Base-by-base conservation (phyloP, 2,797 vertebrate genomes). In the Sebastes itinus region DNA sequence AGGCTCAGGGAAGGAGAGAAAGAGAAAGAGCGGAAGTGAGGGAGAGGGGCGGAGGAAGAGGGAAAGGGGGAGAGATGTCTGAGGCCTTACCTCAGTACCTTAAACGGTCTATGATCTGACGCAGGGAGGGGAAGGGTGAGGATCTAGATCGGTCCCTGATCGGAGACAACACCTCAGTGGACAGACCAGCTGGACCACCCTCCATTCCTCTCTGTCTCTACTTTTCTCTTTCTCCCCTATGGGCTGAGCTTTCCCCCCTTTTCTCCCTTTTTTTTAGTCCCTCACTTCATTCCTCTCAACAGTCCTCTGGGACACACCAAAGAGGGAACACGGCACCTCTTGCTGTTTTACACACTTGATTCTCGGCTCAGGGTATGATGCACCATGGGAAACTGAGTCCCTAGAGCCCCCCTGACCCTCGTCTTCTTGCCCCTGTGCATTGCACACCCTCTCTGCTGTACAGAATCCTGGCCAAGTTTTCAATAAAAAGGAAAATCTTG, bases 391-490 rank as follows among this genome's bases (percentile, higher is more conserved):
- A 92, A 91, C 87, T 63, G 87, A 92, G 89, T 92, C 83, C 87
- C 86, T 72, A 77, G 75, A 89, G 65, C 35, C 84, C 87, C 86
- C 83, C 85, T 55, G 38, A 28, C 80, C 82, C 87, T 27, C 23
- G 46, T 73, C 83, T 88, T 89, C 87, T 87, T 87, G 89, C 90
- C 89, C 85, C 85, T 86, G 87, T 94, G 92, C 91, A 92, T 81
- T 88, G 87, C 92, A 90, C 90, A 83, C 90, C 88, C 87, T 89
- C 92, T 93, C 89, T 92, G 92, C 92, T 96, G 94, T 95, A 96
- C 95, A 95, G 93, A 95, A 92, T 94, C 93, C 93, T 95, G 95
- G 92, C 91, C 92, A 93, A 90, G 92, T 95, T 96, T 96, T 95
- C 94, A 96, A 96, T 96, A 96, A 96, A 96, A 94, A 86, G 82